Percentiles rank a stretch among this genome's conserved stretches.
Conservation (phyloP, 1,140 invertebrate species). For the Zaprionus nigranus region DNA sequence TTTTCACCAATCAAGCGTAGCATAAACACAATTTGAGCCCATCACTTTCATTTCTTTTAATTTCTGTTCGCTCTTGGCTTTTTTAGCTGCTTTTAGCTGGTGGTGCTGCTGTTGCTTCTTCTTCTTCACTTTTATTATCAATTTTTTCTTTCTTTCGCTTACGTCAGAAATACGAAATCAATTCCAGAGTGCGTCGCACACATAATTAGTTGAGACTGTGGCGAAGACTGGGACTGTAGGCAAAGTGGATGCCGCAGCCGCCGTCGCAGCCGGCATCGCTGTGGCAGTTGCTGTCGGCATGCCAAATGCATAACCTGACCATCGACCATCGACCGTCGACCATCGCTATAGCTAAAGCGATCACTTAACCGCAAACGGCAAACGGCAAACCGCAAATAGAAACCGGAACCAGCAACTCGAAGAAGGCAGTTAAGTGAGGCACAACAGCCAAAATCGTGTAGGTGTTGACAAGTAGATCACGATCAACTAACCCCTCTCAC, state of each 20-base stretch:
- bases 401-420: conserved; percentile 47
- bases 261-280: neutral
- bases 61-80: conserved; percentile 2
- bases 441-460: conserved; percentile 55
- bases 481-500: conserved; percentile 51
- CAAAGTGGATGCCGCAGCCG: conserved; percentile 20
- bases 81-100: neutral
- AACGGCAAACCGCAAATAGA: conserved; percentile 35
- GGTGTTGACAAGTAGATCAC: conserved; percentile 80
- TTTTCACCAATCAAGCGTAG: conserved; percentile 44
- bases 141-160: conserved; percentile 27
- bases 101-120: neutral
- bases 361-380: conserved; percentile 45
- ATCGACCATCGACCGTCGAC: conserved; percentile 10
- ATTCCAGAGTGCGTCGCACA: conserved; percentile 24
- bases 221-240: conserved; percentile 26
- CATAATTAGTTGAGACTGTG: conserved; percentile 44
- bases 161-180: conserved; percentile 28
- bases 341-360: neutral
- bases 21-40: conserved; percentile 34
- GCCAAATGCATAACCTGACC: conserved; percentile 48
- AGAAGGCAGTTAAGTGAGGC: conserved; percentile 20
- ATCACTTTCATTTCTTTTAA: conserved; percentile 35
- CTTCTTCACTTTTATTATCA: conserved; percentile 19
- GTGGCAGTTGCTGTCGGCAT: conserved; percentile 25